Percentiles rank a stretch among this genome's conserved stretches.
Evolutionary conservation across 2,888 invertebrate genomes (phyloP).

Genomic region (Netelia inedita): DNA sequence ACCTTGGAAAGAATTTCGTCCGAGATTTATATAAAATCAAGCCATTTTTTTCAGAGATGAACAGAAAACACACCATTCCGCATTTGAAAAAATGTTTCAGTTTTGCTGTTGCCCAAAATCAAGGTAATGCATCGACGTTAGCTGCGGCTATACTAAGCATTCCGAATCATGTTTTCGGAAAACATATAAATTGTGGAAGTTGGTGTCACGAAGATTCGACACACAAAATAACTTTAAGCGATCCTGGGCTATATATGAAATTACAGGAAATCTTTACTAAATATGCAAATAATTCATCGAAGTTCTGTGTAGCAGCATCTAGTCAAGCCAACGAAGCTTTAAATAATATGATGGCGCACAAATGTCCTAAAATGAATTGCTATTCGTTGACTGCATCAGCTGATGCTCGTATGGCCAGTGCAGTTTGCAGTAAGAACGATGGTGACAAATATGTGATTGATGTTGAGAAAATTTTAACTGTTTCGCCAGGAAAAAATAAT

Average conservation of each 20-base stretch:
- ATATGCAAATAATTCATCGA: conserved; percentile 34
- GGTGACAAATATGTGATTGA: conserved; percentile 18
- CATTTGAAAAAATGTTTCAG: conserved; percentile 67
- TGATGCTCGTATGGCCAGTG: conserved; percentile 24
- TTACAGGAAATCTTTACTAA: conserved; percentile 9
- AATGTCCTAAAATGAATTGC: conserved; percentile 27
- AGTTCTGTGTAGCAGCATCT: conserved; percentile 11
- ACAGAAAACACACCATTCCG: conserved; percentile 43
- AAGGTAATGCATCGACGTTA: conserved; percentile 54
- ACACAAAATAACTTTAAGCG: conserved; percentile 15
- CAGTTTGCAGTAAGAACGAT: conserved; percentile 31
- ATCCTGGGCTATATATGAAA: conserved; percentile 12
- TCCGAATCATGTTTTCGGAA: conserved; percentile 63
- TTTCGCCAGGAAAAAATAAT: conserved; percentile 23
- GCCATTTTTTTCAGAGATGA: conserved; percentile 21
- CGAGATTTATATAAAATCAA: conserved; percentile 45
- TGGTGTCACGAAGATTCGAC: conserved; percentile 9
- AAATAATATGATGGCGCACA: conserved; percentile 27
- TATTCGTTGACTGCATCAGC: conserved; percentile 23
- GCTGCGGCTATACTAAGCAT: conserved; percentile 52
- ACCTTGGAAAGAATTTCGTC: conserved; percentile 43
- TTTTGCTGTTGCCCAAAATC: conserved; percentile 67
- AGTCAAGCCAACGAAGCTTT: conserved; percentile 29
- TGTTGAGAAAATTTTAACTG: conserved; percentile 21
- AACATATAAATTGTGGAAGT: conserved; percentile 60